Conservation (phyloP, 2,888 invertebrate genomes). For the Smittia aterrima region DNA sequence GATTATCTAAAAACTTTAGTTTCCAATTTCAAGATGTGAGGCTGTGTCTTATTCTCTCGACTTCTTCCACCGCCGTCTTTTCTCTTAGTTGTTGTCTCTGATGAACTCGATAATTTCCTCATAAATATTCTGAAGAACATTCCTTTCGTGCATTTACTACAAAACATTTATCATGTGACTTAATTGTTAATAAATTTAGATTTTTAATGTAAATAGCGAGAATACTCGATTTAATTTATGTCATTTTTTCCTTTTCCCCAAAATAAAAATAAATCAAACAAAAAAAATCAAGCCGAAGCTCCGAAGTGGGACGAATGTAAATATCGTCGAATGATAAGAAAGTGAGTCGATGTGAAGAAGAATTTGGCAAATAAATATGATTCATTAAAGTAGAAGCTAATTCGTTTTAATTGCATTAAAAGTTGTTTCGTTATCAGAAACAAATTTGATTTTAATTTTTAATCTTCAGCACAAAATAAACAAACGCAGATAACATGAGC, state of each 20-base stretch:
- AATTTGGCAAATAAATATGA: constrained; percentile 6
- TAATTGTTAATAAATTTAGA: constrained; percentile 6
- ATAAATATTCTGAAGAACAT: too few relatives aligned
- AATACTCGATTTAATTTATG: constrained; percentile 7
- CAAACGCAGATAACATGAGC: too few relatives aligned
- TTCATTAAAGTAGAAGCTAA: not conserved
- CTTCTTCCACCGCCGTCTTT: not conserved
- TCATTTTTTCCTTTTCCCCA: not conserved
- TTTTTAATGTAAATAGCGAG: constrained; percentile 6
- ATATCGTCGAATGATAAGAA: not conserved
- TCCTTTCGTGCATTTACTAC: not conserved
- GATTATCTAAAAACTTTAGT: not conserved
- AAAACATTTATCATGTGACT: constrained; percentile 7
- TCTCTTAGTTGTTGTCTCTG: not conserved
- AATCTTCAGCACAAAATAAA: too few relatives aligned
- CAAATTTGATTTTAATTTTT: too few relatives aligned
- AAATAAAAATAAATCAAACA: not conserved
- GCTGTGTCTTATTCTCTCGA: not conserved
- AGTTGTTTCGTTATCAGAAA: too few relatives aligned
- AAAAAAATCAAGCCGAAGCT: not conserved
- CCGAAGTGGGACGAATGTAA: not conserved
- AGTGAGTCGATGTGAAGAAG: not conserved
- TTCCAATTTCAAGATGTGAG: not conserved
- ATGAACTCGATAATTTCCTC: not conserved
- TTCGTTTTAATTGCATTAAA: not conserved